Evolutionary conservation across 2,888 invertebrate genomes (phyloP), one percentile per base, ranked within the genome.

Genomic region (Sthenelais limicola): DNA sequence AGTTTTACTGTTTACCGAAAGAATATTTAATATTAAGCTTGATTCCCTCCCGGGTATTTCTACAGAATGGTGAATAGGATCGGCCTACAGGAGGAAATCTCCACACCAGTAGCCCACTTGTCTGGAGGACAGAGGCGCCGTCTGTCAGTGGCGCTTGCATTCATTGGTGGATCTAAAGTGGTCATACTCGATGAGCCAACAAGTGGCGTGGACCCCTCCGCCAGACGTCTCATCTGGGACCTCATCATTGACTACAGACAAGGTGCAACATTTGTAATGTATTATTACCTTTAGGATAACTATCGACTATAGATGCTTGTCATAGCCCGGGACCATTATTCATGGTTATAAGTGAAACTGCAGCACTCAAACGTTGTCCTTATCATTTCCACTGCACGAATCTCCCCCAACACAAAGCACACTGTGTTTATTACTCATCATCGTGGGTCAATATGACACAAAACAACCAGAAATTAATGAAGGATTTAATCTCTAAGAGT

Each of bases 101-200:
- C 69, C 33, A 62, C 58, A 1, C 73, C 78, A 12, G 87, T 83
- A 1, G 79, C 78, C 9, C 77, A 86, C 33, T 76, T 89, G 47
- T 88, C 88, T 0, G 88, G 88, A 4, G 89, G 89, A 0, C 85
- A 88, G 84, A 82, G 85, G 75, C 78, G 89, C n/a, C 79, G 88
- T 21, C 80, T 89, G 2, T 88, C 87, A 77, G 87, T 89, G 24
- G 88, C 86, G 1, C 78, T 89, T 51, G 88, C 89, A 3, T 89
- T 89, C 78, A 83, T 88, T 35, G 89, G 88, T 5, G 87, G 85
- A 0, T 88, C 88, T 3, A 81, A 83, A 73, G 82, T 85, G 2
- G 82, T 89, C 47, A 84, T 89, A 43, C 80, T 89, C 56, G 89
- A 89, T 77, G 88, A 89, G 72, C 87, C 87, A 9, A 86, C 87